Base-by-base conservation (phyloP, 2,113 vertebrate genomes). In the Centrocercus urophasianus region DNA sequence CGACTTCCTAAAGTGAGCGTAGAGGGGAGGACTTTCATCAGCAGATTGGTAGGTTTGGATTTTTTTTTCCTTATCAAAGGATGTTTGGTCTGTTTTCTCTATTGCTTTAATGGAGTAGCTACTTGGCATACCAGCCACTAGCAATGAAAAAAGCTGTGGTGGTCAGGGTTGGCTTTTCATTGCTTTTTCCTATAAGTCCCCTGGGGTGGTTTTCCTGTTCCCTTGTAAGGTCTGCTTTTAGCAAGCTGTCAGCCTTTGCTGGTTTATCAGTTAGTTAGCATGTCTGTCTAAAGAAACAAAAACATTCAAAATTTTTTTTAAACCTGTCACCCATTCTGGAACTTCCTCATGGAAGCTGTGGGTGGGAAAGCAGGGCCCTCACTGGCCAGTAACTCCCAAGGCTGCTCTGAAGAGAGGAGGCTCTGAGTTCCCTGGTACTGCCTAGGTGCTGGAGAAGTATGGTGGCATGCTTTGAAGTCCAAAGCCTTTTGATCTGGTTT, bases 81-180 rank as follows among this genome's bases (percentile, higher is more conserved):
- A 7, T 45, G 1, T 34, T 2, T 40, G 17, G 1, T 2, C 82
- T 0, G 0, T 2, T 47, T 61, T 64, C 8, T 82, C 4, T 42
- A 21, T 21, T 54, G 48, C 4, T 3, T 25, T 25, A 32, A 2
- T 1, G 27, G 32, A 32, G 21, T 3, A 19, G 9, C 5, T 16
- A 3, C 4, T 91, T 0, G 1, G n/a, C 42, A 6, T 1, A 5
- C 5, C 9, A 12, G 27, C 5, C 5, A 11, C 20, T 50, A 34
- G 17, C 3, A 0, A 10, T 9, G 20, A 27, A 6, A 6, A 28
- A 15, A 18, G 7, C 36, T 34, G 12, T 1, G 2, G 20, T 11
- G 13, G 5, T 13, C 10, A 12, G 32, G 36, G 2, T 14, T 32
- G 24, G 19, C 2, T 89, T 13, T 25, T 2, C 4, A 30, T 8